Conservation (phyloP, 2,888 invertebrate species). For the Agrotis clavis region DNA sequence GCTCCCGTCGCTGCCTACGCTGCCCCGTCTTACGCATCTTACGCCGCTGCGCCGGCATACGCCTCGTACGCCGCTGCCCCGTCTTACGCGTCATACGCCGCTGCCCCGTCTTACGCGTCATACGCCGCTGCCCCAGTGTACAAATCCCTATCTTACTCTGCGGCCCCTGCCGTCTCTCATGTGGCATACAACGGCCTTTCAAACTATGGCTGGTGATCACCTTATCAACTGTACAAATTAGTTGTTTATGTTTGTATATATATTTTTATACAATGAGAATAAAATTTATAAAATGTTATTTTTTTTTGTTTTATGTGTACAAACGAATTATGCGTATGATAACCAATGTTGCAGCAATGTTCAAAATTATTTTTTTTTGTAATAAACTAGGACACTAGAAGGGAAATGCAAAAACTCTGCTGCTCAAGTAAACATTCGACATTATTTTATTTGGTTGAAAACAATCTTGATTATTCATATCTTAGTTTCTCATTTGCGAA, state of each 20-base stretch:
- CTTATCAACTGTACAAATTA: constrained; percentile 77
- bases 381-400: background rate
- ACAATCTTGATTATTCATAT: constrained; percentile 27
- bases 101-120: constrained; percentile 62
- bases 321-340: no score
- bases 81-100: constrained; percentile 58
- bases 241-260: constrained; percentile 84
- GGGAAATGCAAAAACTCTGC: background rate
- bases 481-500: constrained; percentile 31
- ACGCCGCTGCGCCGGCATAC: constrained; percentile 53
- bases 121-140: constrained; percentile 75
- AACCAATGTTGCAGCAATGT: no score
- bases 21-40: constrained; percentile 55
- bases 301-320: background rate
- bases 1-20: constrained; percentile 66
- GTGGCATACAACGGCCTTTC: constrained; percentile 92
- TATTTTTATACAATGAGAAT: constrained; percentile 82
- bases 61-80: constrained; percentile 52
- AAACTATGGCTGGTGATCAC: constrained; percentile 92
- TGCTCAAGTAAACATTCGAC: constrained; percentile 8
- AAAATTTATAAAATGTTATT: constrained; percentile 74
- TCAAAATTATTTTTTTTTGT: background rate
- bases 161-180: constrained; percentile 92
- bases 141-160: constrained; percentile 88
- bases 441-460: constrained; percentile 18